phyloP scores from a whole-genome alignment of 2,797 vertebrate genomes.

The Gallinago solitaria region DNA sequence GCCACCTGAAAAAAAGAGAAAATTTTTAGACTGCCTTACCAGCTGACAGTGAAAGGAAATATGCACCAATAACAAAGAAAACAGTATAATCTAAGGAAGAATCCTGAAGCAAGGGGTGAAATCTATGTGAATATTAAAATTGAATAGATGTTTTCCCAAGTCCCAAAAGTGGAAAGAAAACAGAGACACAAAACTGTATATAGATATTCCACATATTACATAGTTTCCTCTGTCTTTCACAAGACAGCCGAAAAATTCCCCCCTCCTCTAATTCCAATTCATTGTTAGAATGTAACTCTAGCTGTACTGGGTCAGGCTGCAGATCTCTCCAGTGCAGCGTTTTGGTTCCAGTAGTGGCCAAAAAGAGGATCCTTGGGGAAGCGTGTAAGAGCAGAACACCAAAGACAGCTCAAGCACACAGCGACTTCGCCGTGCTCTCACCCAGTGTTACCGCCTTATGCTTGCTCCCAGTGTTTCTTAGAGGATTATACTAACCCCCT shows the following conservation, averaged over 20 bases:
- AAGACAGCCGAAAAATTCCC: neutral
- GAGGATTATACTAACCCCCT: neutral
- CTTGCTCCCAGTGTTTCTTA: neutral
- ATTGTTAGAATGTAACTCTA: neutral
- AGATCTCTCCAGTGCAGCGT: neutral
- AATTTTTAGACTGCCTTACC: neutral
- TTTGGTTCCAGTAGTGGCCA: neutral
- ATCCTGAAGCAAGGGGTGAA: neutral
- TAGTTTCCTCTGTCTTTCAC: neutral
- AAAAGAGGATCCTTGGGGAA: neutral
- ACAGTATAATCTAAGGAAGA: neutral
- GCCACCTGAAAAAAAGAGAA: neutral
- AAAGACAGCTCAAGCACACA: neutral
- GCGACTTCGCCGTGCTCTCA: neutral
- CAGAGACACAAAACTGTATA: neutral
- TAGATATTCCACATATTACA: neutral
- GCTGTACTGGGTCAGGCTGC: neutral
- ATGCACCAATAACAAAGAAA: neutral
- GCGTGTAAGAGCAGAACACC: neutral
- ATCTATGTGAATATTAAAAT: neutral
- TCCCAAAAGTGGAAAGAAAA: neutral
- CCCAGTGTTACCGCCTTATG: neutral
- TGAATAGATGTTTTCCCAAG: neutral
- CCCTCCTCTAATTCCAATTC: neutral
- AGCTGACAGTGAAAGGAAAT: neutral